These are phyloP conservation scores for Pilophorus perplexus DNA, from an alignment of 2,888 invertebrate genomes.

Conservation along the genomic window DNA sequence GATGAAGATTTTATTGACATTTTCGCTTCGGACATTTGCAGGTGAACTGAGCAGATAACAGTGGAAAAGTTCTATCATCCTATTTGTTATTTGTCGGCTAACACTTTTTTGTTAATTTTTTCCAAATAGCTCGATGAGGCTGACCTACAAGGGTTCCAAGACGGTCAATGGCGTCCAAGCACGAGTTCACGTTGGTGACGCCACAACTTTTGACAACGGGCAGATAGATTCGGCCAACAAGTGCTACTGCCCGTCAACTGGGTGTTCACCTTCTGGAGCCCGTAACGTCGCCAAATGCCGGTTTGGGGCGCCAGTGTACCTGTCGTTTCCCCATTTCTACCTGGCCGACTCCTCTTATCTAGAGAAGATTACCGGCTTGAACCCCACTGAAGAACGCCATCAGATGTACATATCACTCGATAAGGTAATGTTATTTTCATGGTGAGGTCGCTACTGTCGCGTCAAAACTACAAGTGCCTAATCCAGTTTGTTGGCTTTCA, in stretches of 20 bases:
- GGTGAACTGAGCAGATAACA: no score
- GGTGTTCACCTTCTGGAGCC: constrained; percentile 49
- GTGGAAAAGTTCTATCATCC: no score
- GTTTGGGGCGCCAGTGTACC: constrained; percentile 54
- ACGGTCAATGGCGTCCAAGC: constrained; percentile 57
- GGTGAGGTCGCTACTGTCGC: no score
- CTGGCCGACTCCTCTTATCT: constrained; percentile 52
- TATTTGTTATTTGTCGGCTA: no score
- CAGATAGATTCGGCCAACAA: constrained; percentile 59
- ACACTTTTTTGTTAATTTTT: background rate
- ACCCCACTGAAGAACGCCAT: constrained; percentile 52
- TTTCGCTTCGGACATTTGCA: constrained; percentile 74
- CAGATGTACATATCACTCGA: constrained; percentile 60
- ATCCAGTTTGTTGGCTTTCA: no score
- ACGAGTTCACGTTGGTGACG: constrained; percentile 59
- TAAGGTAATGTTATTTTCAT: constrained; percentile 58
- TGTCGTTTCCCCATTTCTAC: constrained; percentile 56
- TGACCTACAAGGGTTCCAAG: constrained; percentile 10
- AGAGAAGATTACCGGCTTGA: constrained; percentile 53
- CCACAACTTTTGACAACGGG: constrained; percentile 71
- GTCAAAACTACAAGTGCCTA: no score
- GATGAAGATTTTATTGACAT: constrained; percentile 60
- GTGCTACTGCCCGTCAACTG: constrained; percentile 63
- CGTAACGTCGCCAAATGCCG: constrained; percentile 51
- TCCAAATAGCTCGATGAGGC: constrained; percentile 19